These are phyloP conservation scores for Anarhynchus alexandrinus DNA, from an alignment of 2,113 vertebrate genomes.

Conservation along the genomic window DNA sequence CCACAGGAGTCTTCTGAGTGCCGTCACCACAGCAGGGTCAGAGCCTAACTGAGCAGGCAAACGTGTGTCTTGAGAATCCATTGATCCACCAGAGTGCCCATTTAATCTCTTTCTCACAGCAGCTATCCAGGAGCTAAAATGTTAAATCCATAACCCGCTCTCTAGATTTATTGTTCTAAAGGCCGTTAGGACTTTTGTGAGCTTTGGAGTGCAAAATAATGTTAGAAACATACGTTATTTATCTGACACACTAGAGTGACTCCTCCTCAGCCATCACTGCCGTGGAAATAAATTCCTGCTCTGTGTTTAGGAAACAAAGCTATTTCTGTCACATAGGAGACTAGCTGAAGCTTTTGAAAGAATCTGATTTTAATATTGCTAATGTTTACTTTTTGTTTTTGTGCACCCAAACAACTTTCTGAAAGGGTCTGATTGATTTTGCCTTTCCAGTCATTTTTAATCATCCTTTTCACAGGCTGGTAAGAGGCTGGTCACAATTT, in stretches of 20 bases:
- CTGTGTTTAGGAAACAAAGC: constrained; percentile 2
- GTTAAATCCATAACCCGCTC: background rate
- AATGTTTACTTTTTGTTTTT: constrained; percentile 1
- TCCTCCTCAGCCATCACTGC: constrained; percentile 11
- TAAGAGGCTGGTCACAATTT: background rate
- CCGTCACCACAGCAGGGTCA: background rate
- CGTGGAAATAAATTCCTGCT: constrained; percentile 21
- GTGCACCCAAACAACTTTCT: background rate
- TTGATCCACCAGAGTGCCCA: background rate
- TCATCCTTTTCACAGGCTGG: background rate
- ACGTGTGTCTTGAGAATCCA: background rate
- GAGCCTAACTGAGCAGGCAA: background rate
- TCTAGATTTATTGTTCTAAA: background rate
- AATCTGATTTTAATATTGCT: constrained; percentile 11
- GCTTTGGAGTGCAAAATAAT: background rate
- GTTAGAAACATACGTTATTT: constrained; percentile 7
- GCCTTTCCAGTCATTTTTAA: background rate
- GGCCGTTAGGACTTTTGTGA: background rate
- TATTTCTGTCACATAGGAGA: background rate
- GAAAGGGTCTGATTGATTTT: background rate
- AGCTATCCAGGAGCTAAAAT: background rate
- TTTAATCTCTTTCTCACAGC: background rate
- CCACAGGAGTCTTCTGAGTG: background rate
- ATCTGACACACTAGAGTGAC: background rate
- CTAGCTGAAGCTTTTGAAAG: background rate